phyloP scores from a whole-genome alignment of 2,113 vertebrate genomes.

The Crotalus tigris region DNA sequence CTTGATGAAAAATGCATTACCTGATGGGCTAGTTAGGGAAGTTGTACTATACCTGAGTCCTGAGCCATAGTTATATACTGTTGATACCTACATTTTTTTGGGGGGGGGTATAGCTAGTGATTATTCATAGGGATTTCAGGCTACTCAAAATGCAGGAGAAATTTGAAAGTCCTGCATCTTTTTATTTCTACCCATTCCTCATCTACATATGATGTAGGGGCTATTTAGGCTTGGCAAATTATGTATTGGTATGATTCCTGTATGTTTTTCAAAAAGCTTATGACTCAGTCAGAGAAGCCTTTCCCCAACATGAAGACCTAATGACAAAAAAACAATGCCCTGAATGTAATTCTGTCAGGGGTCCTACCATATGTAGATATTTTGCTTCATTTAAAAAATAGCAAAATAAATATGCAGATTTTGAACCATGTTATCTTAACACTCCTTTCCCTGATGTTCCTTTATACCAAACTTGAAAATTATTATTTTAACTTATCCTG shows the following conservation, averaged over 20 bases:
- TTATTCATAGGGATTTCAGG: not conserved
- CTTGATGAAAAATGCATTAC: not conserved
- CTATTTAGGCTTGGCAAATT: not conserved
- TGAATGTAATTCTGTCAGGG: not conserved
- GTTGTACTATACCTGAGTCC: not conserved
- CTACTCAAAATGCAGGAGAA: not conserved
- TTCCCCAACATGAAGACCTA: not conserved
- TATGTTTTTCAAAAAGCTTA: not conserved
- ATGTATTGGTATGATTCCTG: not conserved
- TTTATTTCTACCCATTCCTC: not conserved
- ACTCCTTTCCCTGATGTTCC: not conserved
- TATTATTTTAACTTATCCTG: not conserved
- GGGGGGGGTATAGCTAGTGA: not conserved
- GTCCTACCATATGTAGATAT: not conserved
- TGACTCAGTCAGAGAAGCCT: not conserved
- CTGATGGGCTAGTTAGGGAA: not conserved
- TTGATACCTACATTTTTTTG: not conserved
- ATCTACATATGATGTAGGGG: not conserved
- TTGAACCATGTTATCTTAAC: not conserved
- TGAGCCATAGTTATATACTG: not conserved
- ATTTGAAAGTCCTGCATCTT: not conserved
- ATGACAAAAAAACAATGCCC: not conserved
- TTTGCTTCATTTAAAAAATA: not conserved
- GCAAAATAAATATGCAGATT: not conserved
- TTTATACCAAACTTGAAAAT: not conserved